A percentile compares a stretch with the other conserved stretches of the same genome.
These are phyloP conservation scores for Desoria tigrina DNA, from an alignment of 2,888 invertebrate species.

Conservation along the genomic window DNA sequence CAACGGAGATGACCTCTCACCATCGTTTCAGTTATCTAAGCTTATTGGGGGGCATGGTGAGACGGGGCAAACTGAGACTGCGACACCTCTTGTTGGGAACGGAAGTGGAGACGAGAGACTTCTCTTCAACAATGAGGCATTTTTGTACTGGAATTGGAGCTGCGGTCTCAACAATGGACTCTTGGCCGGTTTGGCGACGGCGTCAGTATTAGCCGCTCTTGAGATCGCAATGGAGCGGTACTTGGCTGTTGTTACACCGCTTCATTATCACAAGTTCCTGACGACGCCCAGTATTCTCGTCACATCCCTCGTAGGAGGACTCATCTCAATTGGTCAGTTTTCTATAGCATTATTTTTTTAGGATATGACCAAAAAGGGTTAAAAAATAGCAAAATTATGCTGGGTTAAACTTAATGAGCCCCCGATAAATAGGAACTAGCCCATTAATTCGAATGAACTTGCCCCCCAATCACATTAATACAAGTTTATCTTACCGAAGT, in stretches of 20 bases:
- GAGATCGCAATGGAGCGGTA: conserved; percentile 46
- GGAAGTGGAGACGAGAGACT: not conserved
- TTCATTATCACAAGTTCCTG: conserved; percentile 48
- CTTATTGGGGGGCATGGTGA: too few species aligned
- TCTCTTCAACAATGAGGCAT: not conserved
- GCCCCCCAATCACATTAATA: too few species aligned
- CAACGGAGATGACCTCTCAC: too few species aligned
- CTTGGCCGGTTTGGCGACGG: conserved; percentile 32
- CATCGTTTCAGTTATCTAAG: too few species aligned
- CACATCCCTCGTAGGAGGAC: conserved; percentile 28
- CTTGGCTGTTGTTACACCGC: conserved; percentile 46
- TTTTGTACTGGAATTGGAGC: conserved; percentile 11
- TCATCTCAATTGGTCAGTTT: conserved; percentile 43
- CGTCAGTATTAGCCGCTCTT: conserved; percentile 41
- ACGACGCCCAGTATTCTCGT: conserved; percentile 32
- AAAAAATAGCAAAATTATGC: too few species aligned
- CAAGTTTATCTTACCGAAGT: too few species aligned
- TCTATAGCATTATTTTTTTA: conserved; percentile 4
- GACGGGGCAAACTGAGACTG: too few species aligned
- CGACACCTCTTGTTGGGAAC: not conserved
- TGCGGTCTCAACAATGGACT: conserved; percentile 28
- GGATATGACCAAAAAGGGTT: not conserved
- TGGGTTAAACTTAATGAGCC: too few species aligned
- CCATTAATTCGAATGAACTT: too few species aligned
- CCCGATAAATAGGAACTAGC: too few species aligned